Percentiles rank a stretch among this genome's conserved stretches.
Evolutionary conservation across 2,797 vertebrate genomes (phyloP).

Genomic region (Argya squamiceps): DNA sequence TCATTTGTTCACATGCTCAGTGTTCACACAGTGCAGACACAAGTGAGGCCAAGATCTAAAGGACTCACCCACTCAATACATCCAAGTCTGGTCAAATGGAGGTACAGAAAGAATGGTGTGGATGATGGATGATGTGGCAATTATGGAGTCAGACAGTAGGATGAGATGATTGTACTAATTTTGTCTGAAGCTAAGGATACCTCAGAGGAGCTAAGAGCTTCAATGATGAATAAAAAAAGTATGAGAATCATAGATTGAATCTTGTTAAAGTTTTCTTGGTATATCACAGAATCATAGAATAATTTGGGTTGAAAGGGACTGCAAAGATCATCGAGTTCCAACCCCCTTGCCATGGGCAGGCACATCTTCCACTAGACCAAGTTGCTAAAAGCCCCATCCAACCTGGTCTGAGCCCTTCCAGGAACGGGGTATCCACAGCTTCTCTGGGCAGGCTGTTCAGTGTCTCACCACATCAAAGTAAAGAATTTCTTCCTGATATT

Average conservation of each 20-base stretch:
- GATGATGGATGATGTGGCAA: background rate
- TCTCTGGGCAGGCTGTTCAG: background rate
- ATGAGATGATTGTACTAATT: background rate
- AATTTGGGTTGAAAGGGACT: background rate
- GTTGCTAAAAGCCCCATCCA: background rate
- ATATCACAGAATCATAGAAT: background rate
- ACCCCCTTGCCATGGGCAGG: background rate
- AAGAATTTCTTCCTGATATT: background rate
- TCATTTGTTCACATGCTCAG: background rate
- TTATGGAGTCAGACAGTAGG: background rate
- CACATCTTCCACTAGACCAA: rapidly evolving
- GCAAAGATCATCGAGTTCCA: background rate
- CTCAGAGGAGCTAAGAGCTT: background rate
- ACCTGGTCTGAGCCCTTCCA: background rate
- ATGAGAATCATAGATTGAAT: background rate
- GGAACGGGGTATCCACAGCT: background rate
- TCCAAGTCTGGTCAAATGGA: background rate
- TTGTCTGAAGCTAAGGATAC: background rate
- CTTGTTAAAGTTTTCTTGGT: background rate
- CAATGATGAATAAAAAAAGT: background rate
- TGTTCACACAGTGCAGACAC: background rate
- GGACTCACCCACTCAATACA: background rate
- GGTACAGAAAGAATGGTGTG: background rate
- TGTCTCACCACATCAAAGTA: background rate
- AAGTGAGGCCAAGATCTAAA: background rate